Base-by-base conservation (phyloP, 2,888 invertebrate species). In the Mystacides longicornis region DNA sequence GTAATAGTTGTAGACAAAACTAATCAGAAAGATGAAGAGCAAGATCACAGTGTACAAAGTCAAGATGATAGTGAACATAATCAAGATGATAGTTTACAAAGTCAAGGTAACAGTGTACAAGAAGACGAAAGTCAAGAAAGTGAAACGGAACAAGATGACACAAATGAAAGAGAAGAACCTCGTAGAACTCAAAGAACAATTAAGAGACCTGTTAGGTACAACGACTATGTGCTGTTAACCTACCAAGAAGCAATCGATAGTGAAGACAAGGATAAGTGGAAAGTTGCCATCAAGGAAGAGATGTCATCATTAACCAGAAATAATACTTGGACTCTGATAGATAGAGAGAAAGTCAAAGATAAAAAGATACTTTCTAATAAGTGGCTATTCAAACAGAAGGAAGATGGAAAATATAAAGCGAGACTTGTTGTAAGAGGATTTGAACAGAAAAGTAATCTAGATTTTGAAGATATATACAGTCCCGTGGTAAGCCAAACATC, bases 241-340 rank as follows among this genome's bases (percentile, higher is more conserved):
- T 43, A 43, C 16, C 43, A 43, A 43, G 43, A 43, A 43, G 43
- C 43, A 16, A 43, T 43, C 18, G 16, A 43, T 43, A 18, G 43
- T 16, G 16, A n/a, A 43, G 43, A 43, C 16, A 43, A 11, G 16
- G 43, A 43, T 5, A 43, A 43, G 18, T 43, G 43, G 43, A 18
- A 43, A n/a, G 16, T 16, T 16, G 43, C 43, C 14, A 43, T 43
- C 16, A 5, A 43, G 18, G 43, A 43, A 11, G 43, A 43, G 18
- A 43, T 16, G 43, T 11, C 14, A 5, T 11, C 43, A 43, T 43
- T 43, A 43, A 16, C 14, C 14, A 43, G 18, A 43, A 43, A 43
- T 16, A 43, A 43, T 16, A 43, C 43, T 16, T 43, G 43, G 43
- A 43, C 18, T 16, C 43, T 43, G 43, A 16, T 43, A 16, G 43